Evolutionary conservation across 2,113 vertebrate genomes (phyloP), one percentile per base, ranked within the genome.

Genomic region (Anoplopoma fimbria): DNA sequence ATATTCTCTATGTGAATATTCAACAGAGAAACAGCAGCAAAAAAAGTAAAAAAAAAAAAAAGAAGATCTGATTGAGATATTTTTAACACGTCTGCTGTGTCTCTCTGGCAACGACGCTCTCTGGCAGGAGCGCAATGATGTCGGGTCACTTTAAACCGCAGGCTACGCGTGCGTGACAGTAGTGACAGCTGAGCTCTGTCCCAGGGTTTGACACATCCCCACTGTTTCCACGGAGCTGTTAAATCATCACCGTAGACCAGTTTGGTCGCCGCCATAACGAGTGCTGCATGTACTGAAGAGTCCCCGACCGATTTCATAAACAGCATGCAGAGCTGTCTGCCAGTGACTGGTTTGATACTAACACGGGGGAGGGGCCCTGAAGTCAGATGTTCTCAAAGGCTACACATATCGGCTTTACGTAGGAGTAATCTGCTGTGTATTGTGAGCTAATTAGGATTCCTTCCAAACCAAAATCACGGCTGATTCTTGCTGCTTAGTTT

Each of bases 361-460:
- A 80, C 36, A 63, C 31, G n/a, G 51, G 77, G 53, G 49, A 72
- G 62, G 23, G 75, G n/a, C n/a, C n/a, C n/a, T n/a, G n/a, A n/a
- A n/a, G n/a, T n/a, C n/a, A 47, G 17, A 78, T 42, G 29, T 76
- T 69, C 21, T 29, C 4, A 75, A 49, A 57, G 47, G n/a, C 9
- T 1, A 49, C 9, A 51, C 38, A 68, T 0, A 6, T 13, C 13
- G 2, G 14, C 23, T 70, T 74, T 38, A 55, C 61, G 51, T 14
- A 6, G 14, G 23, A 60, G 17, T 12, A 0, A 21, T 72, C 64
- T 58, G 51, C 42, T n/a, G 2, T 75, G 13, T 53, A 10, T 34
- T 69, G 7, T 27, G 17, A n/a, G 67, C 25, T 63, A 17, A 51
- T 19, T 14, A 6, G 6, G 23, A 25, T 13, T 36, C 9, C 31